Conservation (phyloP, 2,113 vertebrate species). For the Laticauda laticaudata region DNA sequence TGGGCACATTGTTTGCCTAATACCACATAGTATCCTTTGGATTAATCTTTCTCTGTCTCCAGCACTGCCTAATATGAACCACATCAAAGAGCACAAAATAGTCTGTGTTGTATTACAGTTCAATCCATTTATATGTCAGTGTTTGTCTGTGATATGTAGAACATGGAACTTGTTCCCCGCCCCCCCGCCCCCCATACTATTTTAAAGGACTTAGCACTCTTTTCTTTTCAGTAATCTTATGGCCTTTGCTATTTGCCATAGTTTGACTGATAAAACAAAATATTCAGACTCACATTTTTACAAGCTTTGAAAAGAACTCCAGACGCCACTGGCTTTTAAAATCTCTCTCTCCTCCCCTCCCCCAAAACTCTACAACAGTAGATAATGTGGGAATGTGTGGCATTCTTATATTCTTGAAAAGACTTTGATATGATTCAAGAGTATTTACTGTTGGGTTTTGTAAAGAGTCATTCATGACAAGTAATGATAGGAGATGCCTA, state of each 20-base stretch:
- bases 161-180: conserved; percentile 51
- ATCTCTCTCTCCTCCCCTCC: background rate
- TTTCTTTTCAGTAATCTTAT: conserved; percentile 55
- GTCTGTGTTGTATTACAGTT: conserved; percentile 34
- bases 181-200: conserved; percentile 51
- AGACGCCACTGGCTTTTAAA: conserved; percentile 52
- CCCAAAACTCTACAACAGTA: conserved; percentile 48
- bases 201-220: conserved; percentile 44
- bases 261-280: conserved; percentile 64
- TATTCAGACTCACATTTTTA: conserved; percentile 64
- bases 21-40: conserved; percentile 40
- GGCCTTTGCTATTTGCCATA: conserved; percentile 37
- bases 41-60: conserved; percentile 40
- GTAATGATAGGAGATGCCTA: conserved; percentile 45
- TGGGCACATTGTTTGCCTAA: background rate
- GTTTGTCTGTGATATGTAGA: conserved; percentile 41
- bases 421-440: conserved; percentile 55
- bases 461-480: conserved; percentile 20
- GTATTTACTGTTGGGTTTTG: conserved; percentile 41
- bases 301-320: conserved; percentile 60
- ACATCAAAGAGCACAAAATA: conserved; percentile 63
- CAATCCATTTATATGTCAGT: conserved; percentile 3
- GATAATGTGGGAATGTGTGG: conserved; percentile 56
- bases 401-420: conserved; percentile 45
- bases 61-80: conserved; percentile 43